Conservation (phyloP, 2,888 invertebrate species). For the Xanthorhoe spadicearia region DNA sequence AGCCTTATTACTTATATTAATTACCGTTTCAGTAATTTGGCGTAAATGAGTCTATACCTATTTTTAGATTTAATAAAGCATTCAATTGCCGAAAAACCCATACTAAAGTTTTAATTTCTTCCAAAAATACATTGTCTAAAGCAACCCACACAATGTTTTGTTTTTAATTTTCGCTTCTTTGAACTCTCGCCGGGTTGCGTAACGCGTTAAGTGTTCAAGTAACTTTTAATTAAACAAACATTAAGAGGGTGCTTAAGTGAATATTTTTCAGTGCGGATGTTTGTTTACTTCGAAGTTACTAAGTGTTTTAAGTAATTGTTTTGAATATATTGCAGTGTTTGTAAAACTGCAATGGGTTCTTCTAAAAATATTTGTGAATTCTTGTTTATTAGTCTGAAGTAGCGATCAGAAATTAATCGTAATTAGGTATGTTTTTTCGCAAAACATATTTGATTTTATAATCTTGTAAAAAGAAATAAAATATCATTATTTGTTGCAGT, state of each 20-base stretch:
- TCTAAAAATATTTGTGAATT: background rate
- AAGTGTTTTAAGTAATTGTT: background rate
- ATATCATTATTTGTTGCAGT: too few relatives aligned
- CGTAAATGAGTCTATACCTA: too few relatives aligned
- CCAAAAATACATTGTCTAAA: slow-evolving; percentile 36
- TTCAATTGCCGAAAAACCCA: slow-evolving; percentile 9
- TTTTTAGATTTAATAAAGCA: too few relatives aligned
- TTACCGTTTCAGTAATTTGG: too few relatives aligned
- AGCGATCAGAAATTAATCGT: too few relatives aligned
- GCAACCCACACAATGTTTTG: slow-evolving; percentile 24
- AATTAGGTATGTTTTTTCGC: too few relatives aligned
- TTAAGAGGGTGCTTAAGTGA: slow-evolving; percentile 27
- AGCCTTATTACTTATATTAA: too few relatives aligned
- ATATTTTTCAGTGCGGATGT: slow-evolving; percentile 26
- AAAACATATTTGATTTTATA: too few relatives aligned
- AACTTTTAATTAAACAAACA: slow-evolving; percentile 41
- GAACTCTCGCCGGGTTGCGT: slow-evolving; percentile 29
- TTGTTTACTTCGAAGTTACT: slow-evolving; percentile 13
- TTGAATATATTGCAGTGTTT: background rate
- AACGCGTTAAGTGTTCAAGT: slow-evolving; percentile 32
- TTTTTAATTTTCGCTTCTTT: slow-evolving; percentile 42
- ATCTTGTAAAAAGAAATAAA: too few relatives aligned
- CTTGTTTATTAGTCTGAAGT: too few relatives aligned
- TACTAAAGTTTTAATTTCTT: slow-evolving; percentile 15
- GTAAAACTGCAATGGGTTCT: background rate